Percentiles rank a stretch among this genome's conserved stretches.
phyloP scores from a whole-genome alignment of 2,888 invertebrate species.

The Ophonus ardosiacus region DNA sequence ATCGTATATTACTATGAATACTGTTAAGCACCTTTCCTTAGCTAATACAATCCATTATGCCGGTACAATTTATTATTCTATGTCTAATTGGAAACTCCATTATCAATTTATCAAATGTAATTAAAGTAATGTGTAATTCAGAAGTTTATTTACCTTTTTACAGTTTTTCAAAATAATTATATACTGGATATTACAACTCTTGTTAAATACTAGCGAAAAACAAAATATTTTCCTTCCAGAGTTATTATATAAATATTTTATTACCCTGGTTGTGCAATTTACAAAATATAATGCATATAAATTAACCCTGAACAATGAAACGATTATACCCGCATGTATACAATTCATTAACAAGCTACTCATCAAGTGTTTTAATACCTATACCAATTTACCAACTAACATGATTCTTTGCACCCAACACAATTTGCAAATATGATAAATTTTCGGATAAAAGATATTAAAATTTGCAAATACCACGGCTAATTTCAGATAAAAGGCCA shows the following conservation, averaged over 20 bases:
- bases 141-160: background rate
- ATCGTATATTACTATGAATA: too few species aligned
- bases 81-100: background rate
- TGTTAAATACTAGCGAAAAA: background rate
- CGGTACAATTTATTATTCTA: background rate
- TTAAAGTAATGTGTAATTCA: background rate
- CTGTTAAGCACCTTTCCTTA: too few species aligned
- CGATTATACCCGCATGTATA: slow-evolving; percentile 29
- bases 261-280: background rate
- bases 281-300: slow-evolving; percentile 27
- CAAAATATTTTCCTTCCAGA: background rate
- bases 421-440: background rate
- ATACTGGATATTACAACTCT: background rate
- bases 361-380: background rate
- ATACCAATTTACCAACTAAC: background rate
- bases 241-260: slow-evolving; percentile 23
- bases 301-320: slow-evolving; percentile 14
- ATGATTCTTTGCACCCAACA: background rate
- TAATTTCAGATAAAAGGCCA: too few species aligned
- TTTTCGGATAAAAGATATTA: background rate
- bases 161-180: background rate
- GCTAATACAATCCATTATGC: background rate
- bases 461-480: too few species aligned
- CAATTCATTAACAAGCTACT: slow-evolving; percentile 24
- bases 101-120: background rate